Evolutionary conservation across 2,888 invertebrate species (phyloP), one percentile per base, ranked within the genome.

Genomic region (Microdon myrmicae): DNA sequence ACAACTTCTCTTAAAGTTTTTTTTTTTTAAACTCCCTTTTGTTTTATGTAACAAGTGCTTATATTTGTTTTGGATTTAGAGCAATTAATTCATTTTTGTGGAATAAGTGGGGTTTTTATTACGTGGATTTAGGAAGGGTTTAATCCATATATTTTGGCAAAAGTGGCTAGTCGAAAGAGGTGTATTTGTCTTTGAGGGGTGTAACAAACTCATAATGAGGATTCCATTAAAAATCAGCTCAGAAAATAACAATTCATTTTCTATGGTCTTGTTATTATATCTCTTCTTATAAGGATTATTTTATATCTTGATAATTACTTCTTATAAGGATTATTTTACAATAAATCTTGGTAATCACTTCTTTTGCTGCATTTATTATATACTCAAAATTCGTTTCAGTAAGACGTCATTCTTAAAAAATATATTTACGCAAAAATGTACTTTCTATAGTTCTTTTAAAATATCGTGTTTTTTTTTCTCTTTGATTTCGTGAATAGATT

Each of bases 351-450:
- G 16, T 49, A 17, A 25, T 41, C 10, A 6, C 39, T 38, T 3
- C 8, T 5, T 51, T 41, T 53, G 10, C 17, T 39, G 34, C 41
- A n/a, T 25, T 51, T 29, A 51, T 51, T 54, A 51, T n/a, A 51
- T 23, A 51, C 64, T 64, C 56, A 41, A 66, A 66, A 66, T 66
- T 66, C 59, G 66, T 59, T 59, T 59, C 29, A 48, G 58, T 66
- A 56, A 48, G 20, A 59, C 31, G 47, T 53, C 53, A 44, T 38
- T 59, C 53, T 56, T 66, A 59, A 66, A 66, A 66, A 54, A 66
- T 66, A 54, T 54, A 22, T 28, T 17, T 22, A 8, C 8, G 8
- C 5, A 8, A 22, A 8, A 8, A 22, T 22, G 5, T 22, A 22
- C n/a, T n/a, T n/a, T n/a, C n/a, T 47, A 37, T 26, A 39, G 14